Conservation (phyloP, 1,140 invertebrate species). For the Myzus persicae region DNA sequence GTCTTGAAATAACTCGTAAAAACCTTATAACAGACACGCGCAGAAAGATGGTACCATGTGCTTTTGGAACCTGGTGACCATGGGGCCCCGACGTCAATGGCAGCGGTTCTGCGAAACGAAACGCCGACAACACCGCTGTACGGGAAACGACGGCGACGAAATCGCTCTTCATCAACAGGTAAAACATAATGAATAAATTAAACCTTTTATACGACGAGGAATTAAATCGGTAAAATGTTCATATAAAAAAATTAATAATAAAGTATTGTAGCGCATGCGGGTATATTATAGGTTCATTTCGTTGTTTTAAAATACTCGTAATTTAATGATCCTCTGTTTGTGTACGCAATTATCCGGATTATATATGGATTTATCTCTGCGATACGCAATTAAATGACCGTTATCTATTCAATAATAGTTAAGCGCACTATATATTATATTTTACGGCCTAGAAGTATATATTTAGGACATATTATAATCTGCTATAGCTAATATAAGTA, state of each 20-base stretch:
- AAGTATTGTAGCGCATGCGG: not conserved
- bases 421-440: not conserved
- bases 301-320: not conserved
- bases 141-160: slow-evolving; percentile 1
- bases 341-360: not conserved
- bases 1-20: slow-evolving; percentile 18
- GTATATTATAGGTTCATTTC: not conserved
- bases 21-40: slow-evolving; percentile 37
- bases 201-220: not conserved
- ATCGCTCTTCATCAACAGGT: slow-evolving; percentile 43
- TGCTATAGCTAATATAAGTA: not conserved
- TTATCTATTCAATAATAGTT: slow-evolving; percentile 5
- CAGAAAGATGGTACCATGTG: slow-evolving; percentile 54
- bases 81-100: slow-evolving; percentile 47
- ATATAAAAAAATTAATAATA: not conserved
- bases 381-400: not conserved
- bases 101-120: slow-evolving; percentile 22
- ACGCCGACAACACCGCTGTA: not conserved
- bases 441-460: not conserved
- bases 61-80: slow-evolving; percentile 54
- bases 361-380: not conserved
- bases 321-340: not conserved
- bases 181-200: slow-evolving; percentile 7
- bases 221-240: not conserved
- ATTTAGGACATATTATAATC: not conserved